Evolutionary conservation across 2,113 vertebrate species (phyloP).

Genomic region (Trichomycterus rosablanca): DNA sequence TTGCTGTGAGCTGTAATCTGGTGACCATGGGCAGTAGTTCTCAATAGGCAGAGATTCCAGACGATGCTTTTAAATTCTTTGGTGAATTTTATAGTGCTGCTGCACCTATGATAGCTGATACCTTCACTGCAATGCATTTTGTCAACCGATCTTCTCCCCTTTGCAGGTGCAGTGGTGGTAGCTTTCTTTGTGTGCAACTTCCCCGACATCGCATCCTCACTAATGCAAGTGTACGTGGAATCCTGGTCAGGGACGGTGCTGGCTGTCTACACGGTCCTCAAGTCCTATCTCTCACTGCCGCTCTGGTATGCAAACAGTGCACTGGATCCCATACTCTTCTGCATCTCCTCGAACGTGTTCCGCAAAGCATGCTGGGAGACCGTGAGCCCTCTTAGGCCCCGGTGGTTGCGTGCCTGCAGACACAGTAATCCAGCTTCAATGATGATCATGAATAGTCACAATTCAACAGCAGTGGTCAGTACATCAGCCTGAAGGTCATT

Average conservation of each 20-base stretch:
- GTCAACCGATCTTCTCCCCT: slow-evolving; percentile 13
- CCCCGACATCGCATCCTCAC: slow-evolving; percentile 67
- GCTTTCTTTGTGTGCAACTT: slow-evolving; percentile 73
- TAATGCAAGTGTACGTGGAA: slow-evolving; percentile 70
- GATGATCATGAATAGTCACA: slow-evolving; percentile 14
- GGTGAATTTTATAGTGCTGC: too few species aligned
- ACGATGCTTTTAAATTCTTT: too few species aligned
- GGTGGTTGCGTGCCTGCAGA: slow-evolving; percentile 33
- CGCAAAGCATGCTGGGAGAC: slow-evolving; percentile 67
- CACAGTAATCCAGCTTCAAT: neutral
- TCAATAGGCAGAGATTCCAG: too few species aligned
- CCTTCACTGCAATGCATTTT: too few species aligned
- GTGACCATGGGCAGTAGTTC: too few species aligned
- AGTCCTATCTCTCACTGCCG: slow-evolving; percentile 68
- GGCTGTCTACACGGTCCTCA: slow-evolving; percentile 65
- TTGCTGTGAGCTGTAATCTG: too few species aligned
- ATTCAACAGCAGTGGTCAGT: slow-evolving; percentile 14
- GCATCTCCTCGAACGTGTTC: slow-evolving; percentile 69
- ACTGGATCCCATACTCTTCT: slow-evolving; percentile 71
- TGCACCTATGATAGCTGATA: too few species aligned
- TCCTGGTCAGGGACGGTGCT: slow-evolving; percentile 63
- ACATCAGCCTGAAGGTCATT: neutral
- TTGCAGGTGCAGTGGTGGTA: slow-evolving; percentile 65
- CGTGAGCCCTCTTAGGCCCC: slow-evolving; percentile 44
- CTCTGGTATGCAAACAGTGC: slow-evolving; percentile 73